Evolutionary conservation across 2,888 invertebrate genomes (phyloP).

Genomic region (Gymnosoma rotundatum): DNA sequence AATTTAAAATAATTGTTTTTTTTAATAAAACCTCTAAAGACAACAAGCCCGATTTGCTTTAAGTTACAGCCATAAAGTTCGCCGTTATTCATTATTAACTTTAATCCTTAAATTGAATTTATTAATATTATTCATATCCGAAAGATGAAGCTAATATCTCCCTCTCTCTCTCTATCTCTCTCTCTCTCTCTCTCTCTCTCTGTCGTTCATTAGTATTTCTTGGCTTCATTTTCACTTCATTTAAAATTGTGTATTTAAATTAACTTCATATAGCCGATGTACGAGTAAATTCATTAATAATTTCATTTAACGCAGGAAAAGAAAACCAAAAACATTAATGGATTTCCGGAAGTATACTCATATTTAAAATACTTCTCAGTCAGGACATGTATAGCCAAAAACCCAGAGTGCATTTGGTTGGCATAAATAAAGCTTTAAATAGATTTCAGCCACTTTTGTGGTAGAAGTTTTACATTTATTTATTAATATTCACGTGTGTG

Average conservation of each 20-base stretch:
- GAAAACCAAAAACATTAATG: slow-evolving; percentile 16
- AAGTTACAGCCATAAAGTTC: too few species aligned
- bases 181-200: background rate
- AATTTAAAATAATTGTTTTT: background rate
- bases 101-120: slow-evolving; percentile 35
- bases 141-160: slow-evolving; percentile 15
- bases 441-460: slow-evolving; percentile 48
- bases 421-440: slow-evolving; percentile 60
- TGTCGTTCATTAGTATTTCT: background rate
- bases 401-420: slow-evolving; percentile 51
- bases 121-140: slow-evolving; percentile 25
- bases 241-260: background rate
- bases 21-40: too few species aligned
- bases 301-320: background rate
- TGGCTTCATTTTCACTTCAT: background rate
- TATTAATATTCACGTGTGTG: background rate
- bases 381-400: slow-evolving; percentile 42
- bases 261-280: slow-evolving; percentile 24
- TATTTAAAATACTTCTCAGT: background rate
- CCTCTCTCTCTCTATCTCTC: background rate
- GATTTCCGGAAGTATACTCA: slow-evolving; percentile 18
- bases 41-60: too few species aligned
- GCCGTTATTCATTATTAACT: background rate
- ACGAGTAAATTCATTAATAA: slow-evolving; percentile 51
- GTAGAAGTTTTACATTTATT: slow-evolving; percentile 26